Base-by-base conservation (phyloP, 2,888 invertebrate species). In the Margaritifera margaritifera region DNA sequence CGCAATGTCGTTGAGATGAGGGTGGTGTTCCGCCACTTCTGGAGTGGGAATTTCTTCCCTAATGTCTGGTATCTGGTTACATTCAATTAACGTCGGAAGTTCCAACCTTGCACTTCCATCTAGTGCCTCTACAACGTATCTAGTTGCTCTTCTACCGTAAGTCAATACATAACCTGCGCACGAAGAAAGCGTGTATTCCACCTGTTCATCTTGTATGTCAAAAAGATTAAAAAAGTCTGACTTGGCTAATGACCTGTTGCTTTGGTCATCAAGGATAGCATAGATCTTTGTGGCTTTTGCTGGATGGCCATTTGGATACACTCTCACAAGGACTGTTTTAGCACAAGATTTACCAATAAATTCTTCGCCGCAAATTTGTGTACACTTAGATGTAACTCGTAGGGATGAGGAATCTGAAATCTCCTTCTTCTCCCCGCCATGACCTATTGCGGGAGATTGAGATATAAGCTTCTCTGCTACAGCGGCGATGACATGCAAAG, bases 61-160 rank as follows among this genome's bases (percentile, higher is more conserved):
- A 24, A 20, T n/a, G 8, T 66, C 24, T 5, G 54, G 60, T 20
- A 66, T 57, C 2, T 54, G 3, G 25, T 56, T 24, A 52, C 69
- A 69, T 52, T 69, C 69, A 6, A 66, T 61, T n/a, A 66, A 15
- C 22, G 27, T 27, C 4, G 56, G 31, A 8, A 66, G 1, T 15
- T 62, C 53, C 42, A 67, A 20, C 18, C 15, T 27, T 11, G 0
- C 15, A 53, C 31, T 22, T 3, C n/a, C n/a, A n/a, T n/a, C 57
- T 19, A 66, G 18, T 4, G 71, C n/a, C 25, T 71, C 55, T 15
- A 73, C 51, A 27, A 63, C 58, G 50, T 65, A 59, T 22, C 56
- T 70, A 27, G 53, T 64, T 25, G 69, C 64, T 22, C 64, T 62
- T 53, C 72, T 62, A 50, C 62, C 72, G 24, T 66, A 71, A 18